Percentiles rank a stretch among this genome's conserved stretches.
These are phyloP conservation scores for Prochilodus magdalenae DNA, from an alignment of 2,113 vertebrate species.

Conservation along the genomic window DNA sequence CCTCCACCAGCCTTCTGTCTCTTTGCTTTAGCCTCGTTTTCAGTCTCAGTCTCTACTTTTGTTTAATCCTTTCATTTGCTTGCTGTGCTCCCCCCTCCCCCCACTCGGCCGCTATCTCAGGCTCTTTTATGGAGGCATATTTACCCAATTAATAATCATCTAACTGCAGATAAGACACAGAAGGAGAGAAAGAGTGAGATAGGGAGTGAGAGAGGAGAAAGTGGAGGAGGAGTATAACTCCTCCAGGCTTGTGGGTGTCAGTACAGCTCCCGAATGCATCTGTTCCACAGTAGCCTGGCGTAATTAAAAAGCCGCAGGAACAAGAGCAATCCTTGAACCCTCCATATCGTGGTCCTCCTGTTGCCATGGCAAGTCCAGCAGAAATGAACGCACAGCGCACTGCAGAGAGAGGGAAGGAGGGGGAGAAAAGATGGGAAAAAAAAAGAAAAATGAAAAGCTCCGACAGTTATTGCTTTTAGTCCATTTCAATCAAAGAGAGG, in stretches of 20 bases:
- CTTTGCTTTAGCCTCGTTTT: neutral
- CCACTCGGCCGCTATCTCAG: neutral
- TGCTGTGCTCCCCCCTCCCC: neutral
- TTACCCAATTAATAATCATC: slow-evolving; percentile 12
- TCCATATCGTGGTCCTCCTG: neutral
- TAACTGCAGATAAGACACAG: slow-evolving; percentile 1
- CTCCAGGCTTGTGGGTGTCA: neutral
- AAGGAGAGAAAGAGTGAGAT: neutral
- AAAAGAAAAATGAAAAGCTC: neutral
- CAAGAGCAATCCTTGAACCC: slow-evolving; percentile 75
- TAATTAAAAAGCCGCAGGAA: slow-evolving; percentile 71
- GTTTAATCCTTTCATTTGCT: neutral
- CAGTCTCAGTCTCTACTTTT: neutral
- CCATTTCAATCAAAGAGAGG: slow-evolving; percentile 19
- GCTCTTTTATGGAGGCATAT: neutral
- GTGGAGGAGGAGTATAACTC: neutral
- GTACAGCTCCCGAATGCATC: slow-evolving; percentile 53
- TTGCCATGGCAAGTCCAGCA: slow-evolving; percentile 18
- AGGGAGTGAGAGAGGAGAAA: neutral
- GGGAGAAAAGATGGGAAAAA: neutral
- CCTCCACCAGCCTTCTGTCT: neutral
- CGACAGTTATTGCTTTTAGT: slow-evolving; percentile 23
- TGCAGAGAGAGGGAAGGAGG: neutral
- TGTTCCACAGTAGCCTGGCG: slow-evolving; percentile 50
- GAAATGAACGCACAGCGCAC: neutral